A percentile compares a stretch with the other conserved stretches of the same genome.
These are phyloP conservation scores for Hyalella azteca DNA, from an alignment of 2,888 invertebrate genomes.

Conservation along the genomic window DNA sequence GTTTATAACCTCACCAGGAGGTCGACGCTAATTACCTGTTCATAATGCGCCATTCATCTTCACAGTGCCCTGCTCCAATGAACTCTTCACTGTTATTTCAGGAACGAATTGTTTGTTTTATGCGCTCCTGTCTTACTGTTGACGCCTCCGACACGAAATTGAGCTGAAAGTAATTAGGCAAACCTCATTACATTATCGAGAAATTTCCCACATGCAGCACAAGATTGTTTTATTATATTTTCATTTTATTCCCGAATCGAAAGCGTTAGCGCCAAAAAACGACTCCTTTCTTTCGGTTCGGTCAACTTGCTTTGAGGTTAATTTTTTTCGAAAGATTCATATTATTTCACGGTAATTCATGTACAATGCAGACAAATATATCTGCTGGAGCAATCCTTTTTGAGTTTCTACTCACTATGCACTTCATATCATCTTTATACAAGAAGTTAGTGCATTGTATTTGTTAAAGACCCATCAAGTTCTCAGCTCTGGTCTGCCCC, in stretches of 20 bases:
- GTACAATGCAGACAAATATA: background rate
- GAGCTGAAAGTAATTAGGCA: background rate
- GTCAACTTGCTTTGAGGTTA: background rate
- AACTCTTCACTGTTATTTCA: background rate
- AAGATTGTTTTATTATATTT: background rate
- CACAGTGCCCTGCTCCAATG: background rate
- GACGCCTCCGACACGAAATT: background rate
- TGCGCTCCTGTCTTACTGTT: background rate
- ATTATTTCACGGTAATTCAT: background rate
- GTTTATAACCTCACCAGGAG: background rate
- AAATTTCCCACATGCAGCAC: background rate
- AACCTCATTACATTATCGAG: background rate
- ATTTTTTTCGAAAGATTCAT: background rate
- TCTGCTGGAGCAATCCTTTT: background rate
- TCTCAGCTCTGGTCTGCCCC: background rate
- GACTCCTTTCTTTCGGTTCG: background rate
- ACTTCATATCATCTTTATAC: background rate
- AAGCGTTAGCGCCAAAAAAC: too few relatives aligned
- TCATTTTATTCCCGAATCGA: too few relatives aligned
- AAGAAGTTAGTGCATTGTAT: background rate
- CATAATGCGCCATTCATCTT: background rate
- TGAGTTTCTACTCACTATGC: background rate
- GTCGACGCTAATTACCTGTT: slow-evolving; percentile 10
- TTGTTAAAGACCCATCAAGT: background rate
- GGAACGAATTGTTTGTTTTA: too few relatives aligned